Base-by-base conservation (phyloP, 2,888 invertebrate genomes). In the Cephonodes hylas region DNA sequence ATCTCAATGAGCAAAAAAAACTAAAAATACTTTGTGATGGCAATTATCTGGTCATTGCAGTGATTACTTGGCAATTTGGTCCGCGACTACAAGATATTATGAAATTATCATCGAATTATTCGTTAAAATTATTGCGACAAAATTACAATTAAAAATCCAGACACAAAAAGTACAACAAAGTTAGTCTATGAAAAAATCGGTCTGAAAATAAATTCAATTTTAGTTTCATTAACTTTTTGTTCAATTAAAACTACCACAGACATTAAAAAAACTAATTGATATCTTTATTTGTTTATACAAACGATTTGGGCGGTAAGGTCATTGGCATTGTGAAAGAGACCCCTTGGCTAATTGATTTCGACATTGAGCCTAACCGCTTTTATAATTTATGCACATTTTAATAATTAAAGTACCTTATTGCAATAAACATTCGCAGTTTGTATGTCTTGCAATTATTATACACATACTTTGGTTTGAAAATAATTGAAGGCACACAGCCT, bases 321-420 rank as follows among this genome's bases (percentile, higher is more conserved):
- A 44, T 20, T 27, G 45, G 53, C 48, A 46, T 27, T 34, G 20
- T 13, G 48, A 27, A 23, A 31, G 59, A 42, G 42, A 59, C 18
- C 22, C 22, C 44, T 56, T 53, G 53, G 65, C 58, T 57, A 66
- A 67, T 66, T 64, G 27, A 61, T 66, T 68, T 62, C 62, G 20
- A 42, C 58, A 71, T 61, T 58, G 23, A 60, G 27, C 42, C 34
- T 56, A 62, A 62, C 61, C 45, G 44, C 44, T 56, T 44, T 60
- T 27, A 20, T 64, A 63, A 64, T 70, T 65, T 53, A 27, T 69
- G 6, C 48, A 65, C 68, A 56, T 66, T 72, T 64, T 46, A 57
- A 63, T 59, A 38, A 56, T 65, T 59, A 60, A 42, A 61, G 62
- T 58, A 42, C 59, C 10, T 62, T 65, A 63, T 66, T 63, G 67